phyloP scores from a whole-genome alignment of 2,797 vertebrate species.

The Scolopax bukidnonensis region DNA sequence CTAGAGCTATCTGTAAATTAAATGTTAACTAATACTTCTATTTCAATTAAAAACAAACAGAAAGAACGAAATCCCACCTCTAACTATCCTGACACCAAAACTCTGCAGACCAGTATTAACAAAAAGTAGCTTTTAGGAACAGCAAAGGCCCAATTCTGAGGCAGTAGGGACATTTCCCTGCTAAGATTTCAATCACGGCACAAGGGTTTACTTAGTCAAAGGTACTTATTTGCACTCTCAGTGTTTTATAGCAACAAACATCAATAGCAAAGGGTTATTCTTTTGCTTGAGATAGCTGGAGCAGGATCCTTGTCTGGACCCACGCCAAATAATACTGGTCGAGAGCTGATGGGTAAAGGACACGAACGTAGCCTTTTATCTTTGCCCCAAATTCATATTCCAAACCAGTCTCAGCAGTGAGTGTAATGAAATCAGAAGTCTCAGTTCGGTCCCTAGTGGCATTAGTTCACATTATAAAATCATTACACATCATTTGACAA shows the following conservation, averaged over 20 bases:
- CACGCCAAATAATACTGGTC: background rate
- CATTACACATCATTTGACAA: conserved; percentile 81
- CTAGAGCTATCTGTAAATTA: background rate
- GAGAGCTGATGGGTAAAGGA: conserved; percentile 4
- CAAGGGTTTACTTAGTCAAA: background rate
- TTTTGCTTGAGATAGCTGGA: background rate
- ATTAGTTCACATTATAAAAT: conserved; percentile 82
- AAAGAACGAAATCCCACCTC: background rate
- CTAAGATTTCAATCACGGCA: background rate
- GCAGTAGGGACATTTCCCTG: background rate
- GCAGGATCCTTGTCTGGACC: background rate
- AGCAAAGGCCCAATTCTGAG: background rate
- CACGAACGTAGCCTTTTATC: background rate
- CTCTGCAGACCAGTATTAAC: background rate
- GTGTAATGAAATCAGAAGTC: conserved; percentile 80
- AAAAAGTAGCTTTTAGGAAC: background rate
- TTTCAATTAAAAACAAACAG: background rate
- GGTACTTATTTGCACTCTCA: background rate
- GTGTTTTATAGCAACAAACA: background rate
- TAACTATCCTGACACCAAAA: background rate
- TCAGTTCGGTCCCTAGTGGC: conserved; percentile 74
- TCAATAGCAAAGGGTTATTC: background rate
- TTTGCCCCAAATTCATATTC: conserved; percentile 74
- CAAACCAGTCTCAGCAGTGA: conserved; percentile 65
- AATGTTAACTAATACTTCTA: background rate